phyloP scores from a whole-genome alignment of 2,113 vertebrate genomes.

The Poeciliopsis occidentalis region DNA sequence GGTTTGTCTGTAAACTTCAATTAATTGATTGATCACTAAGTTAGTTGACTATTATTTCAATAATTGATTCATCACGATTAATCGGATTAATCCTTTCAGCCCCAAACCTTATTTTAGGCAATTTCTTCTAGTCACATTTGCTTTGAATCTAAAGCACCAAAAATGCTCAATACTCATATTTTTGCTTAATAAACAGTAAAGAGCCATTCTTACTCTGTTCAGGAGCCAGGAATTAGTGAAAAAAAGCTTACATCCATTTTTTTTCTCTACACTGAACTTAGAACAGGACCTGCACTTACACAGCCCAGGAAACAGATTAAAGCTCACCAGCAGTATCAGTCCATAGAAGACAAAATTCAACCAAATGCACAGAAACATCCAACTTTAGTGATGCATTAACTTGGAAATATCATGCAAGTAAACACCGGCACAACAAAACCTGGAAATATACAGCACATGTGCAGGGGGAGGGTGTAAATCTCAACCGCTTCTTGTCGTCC shows the following conservation, averaged over 20 bases:
- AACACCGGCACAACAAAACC: constrained; percentile 74
- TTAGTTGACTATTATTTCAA: no score
- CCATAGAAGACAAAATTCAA: constrained; percentile 27
- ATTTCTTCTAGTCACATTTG: neutral
- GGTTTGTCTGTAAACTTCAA: no score
- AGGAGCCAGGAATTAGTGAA: constrained; percentile 31
- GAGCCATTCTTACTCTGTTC: constrained; percentile 17
- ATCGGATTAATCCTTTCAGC: no score
- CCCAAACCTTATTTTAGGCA: no score
- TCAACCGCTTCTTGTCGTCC: constrained; percentile 44
- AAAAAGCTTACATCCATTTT: constrained; percentile 44
- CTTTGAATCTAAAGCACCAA: neutral
- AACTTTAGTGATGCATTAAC: constrained; percentile 53
- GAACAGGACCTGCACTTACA: constrained; percentile 67
- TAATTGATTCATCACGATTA: no score
- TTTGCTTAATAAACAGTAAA: constrained; percentile 11
- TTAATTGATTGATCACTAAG: no score
- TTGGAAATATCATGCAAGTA: constrained; percentile 78
- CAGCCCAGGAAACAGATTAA: constrained; percentile 48
- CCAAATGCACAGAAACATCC: constrained; percentile 65
- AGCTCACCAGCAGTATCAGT: constrained; percentile 68
- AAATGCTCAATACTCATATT: neutral
- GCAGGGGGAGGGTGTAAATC: constrained; percentile 49
- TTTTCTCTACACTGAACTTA: constrained; percentile 45
- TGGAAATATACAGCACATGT: constrained; percentile 71